These are phyloP conservation scores for Eustalomyia histrio DNA, from an alignment of 2,888 invertebrate species.

Conservation along the genomic window DNA sequence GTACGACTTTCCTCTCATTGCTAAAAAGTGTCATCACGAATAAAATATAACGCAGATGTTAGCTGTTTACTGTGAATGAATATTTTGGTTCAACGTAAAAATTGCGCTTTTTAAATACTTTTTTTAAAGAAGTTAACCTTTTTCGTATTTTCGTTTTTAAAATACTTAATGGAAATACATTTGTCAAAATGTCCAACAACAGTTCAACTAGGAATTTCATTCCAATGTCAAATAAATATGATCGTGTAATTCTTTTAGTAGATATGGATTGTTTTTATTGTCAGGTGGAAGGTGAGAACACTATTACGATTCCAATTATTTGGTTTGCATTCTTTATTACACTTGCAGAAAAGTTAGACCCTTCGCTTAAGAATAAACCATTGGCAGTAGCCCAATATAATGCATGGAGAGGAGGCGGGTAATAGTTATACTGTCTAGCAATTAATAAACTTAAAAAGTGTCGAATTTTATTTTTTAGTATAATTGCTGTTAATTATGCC, in stretches of 20 bases:
- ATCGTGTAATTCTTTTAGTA: conserved; percentile 90
- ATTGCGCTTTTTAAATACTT: too few relatives aligned
- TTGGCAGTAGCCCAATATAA: conserved; percentile 98
- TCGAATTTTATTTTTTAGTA: conserved; percentile 81
- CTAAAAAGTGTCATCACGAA: too few relatives aligned
- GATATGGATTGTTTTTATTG: conserved; percentile 99
- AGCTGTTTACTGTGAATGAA: too few relatives aligned
- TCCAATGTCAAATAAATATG: conserved; percentile 78
- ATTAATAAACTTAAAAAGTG: neutral
- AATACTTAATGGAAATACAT: neutral
- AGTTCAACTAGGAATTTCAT: conserved; percentile 69
- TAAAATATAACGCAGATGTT: too few relatives aligned
- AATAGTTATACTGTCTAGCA: conserved; percentile 64
- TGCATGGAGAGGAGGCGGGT: conserved; percentile 96
- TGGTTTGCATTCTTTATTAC: neutral
- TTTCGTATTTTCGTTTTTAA: neutral
- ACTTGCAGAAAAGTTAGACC: conserved; percentile 87
- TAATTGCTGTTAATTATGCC: conserved; percentile 98
- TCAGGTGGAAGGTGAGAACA: conserved; percentile 88
- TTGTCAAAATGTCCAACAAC: conserved; percentile 20
- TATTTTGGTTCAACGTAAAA: too few relatives aligned
- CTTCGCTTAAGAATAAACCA: conserved; percentile 90
- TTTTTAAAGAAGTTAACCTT: too few relatives aligned
- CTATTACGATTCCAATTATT: neutral
- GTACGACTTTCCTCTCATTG: too few relatives aligned